Evolutionary conservation across 2,113 vertebrate genomes (phyloP), one percentile per base, ranked within the genome.

Genomic region (Lamprologus lemairii): DNA sequence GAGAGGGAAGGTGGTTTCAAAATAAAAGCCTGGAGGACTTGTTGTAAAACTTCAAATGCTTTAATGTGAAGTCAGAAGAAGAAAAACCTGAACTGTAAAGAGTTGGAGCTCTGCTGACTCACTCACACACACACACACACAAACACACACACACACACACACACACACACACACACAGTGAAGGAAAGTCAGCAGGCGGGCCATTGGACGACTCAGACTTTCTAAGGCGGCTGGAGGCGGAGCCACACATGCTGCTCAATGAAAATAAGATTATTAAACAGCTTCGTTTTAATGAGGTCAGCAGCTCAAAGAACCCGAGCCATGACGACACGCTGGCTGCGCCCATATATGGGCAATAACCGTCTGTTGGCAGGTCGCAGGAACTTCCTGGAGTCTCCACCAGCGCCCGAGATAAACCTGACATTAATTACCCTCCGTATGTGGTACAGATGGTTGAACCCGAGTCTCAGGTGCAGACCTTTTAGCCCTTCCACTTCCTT

Each of bases 121-220:
- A 4, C 51, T 9, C 47, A 5, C 7, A 0, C 7, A 2, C 16
- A 6, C 47, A 3, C 16, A 4, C 45, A 16, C 13, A 16, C 2
- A 0, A 8, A 5, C 5, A 1, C 33, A 9, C 7, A 8, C 7
- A 2, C 42, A 8, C 2, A 6, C 5, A 21, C 1, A 51, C 5
- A 21, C n/a, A 7, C 11, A 4, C 6, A 4, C 21, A 7, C 2
- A 6, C 9, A n/a, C 1, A 49, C 5, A 10, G 1, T 0, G 2
- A 23, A 55, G 54, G 21, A 26, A 26, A 57, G 23, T 28, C 55
- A 40, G 33, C 19, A 26, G 51, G 49, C 1, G 26, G 79, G 21
- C 4, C 21, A 26, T 3, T 21, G 42, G 53, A 51, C 7, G 16
- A 16, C 21, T 1, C 11, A 14, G 63, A 81, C 83, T 88, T 92